phyloP scores from a whole-genome alignment of 2,888 invertebrate species.

The Exocentrus adspersus region DNA sequence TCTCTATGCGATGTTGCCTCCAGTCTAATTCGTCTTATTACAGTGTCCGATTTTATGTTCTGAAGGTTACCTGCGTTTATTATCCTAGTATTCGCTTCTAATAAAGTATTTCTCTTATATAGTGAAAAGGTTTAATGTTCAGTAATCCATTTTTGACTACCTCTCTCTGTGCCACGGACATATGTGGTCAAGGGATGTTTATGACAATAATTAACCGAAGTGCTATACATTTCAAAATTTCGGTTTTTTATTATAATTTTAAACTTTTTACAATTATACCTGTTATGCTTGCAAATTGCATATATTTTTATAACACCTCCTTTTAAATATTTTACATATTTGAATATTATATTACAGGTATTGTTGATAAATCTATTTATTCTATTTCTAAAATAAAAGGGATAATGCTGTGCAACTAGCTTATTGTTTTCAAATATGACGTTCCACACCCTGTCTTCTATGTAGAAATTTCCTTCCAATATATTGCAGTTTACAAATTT shows the following conservation, averaged over 20 bases:
- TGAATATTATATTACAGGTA: constrained; percentile 9
- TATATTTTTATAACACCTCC: background rate
- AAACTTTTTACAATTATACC: constrained; percentile 12
- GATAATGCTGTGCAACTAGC: background rate
- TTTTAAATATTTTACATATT: constrained; percentile 13
- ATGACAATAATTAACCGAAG: constrained; percentile 9
- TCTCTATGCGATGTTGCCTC: constrained; percentile 7
- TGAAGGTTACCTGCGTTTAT: constrained; percentile 6
- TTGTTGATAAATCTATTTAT: background rate
- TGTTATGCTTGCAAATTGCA: constrained; percentile 14
- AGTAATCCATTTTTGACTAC: too few relatives aligned
- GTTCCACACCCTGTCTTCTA: background rate
- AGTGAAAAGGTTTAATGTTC: too few relatives aligned
- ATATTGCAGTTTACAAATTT: background rate
- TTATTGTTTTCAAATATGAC: background rate
- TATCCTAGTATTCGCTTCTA: background rate
- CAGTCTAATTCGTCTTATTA: constrained; percentile 1
- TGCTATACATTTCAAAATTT: background rate
- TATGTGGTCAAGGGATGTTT: background rate
- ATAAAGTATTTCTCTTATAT: constrained; percentile 10
- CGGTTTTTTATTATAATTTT: constrained; percentile 2
- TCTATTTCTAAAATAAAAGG: background rate
- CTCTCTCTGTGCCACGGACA: constrained; percentile 1
- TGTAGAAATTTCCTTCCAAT: background rate
- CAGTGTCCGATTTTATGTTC: background rate